A percentile compares a stretch with the other conserved stretches of the same genome.
Conservation (phyloP, 1,140 invertebrate species). For the Ctenoplectra terminalis region DNA sequence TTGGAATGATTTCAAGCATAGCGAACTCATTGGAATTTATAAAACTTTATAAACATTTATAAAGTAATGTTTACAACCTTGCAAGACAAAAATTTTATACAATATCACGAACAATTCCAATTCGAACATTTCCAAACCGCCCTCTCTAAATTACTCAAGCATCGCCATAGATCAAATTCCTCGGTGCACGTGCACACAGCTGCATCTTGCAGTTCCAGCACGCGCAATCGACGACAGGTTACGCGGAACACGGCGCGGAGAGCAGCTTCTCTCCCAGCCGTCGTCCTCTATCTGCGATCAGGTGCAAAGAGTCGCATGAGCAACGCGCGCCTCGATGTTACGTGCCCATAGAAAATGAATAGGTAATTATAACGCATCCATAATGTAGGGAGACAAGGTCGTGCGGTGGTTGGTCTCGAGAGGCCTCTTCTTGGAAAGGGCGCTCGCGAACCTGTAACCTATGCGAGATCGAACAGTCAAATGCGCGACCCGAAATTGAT, state of each 20-base stretch:
- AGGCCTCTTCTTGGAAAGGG: conserved; percentile 49
- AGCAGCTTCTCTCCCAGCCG: not conserved
- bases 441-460: not conserved
- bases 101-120: too few relatives aligned
- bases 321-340: conserved; percentile 68
- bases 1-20: too few relatives aligned
- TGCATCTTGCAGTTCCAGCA: not conserved
- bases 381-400: conserved; percentile 73
- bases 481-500: conserved; percentile 48
- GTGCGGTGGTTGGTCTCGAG: conserved; percentile 12
- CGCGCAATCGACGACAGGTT: conserved; percentile 18
- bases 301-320: conserved; percentile 72
- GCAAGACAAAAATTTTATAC: too few relatives aligned
- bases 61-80: too few relatives aligned
- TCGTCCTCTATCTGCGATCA: conserved; percentile 66
- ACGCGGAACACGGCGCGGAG: not conserved
- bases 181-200: not conserved
- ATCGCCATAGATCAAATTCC: conserved; percentile 19
- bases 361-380: conserved; percentile 76
- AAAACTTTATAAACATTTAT: too few relatives aligned
- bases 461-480: conserved; percentile 15
- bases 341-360: conserved; percentile 76
- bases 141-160: too few relatives aligned
- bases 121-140: too few relatives aligned
- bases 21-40: too few relatives aligned